Percentiles rank a stretch among this genome's conserved stretches.
phyloP scores from a whole-genome alignment of 2,113 vertebrate species.

The Tretioscincus oriximinensis region DNA sequence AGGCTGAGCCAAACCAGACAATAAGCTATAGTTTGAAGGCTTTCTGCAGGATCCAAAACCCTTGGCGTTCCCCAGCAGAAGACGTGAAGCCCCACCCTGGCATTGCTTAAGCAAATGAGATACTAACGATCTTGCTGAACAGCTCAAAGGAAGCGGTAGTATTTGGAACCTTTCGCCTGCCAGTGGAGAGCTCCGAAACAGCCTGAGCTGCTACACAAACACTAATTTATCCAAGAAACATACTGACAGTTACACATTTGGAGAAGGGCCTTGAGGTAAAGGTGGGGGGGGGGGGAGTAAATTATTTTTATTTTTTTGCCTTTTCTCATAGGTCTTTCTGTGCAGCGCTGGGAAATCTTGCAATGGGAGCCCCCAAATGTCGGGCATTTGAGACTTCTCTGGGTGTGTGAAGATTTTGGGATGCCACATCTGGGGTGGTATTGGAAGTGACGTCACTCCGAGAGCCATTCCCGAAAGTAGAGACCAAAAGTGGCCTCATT shows the following conservation, averaged over 20 bases:
- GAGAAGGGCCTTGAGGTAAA: constrained; percentile 55
- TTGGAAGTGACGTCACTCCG: no score
- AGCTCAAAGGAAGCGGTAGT: not conserved
- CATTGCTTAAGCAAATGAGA: constrained; percentile 14
- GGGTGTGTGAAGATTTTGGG: no score
- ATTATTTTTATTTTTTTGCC: constrained; percentile 30
- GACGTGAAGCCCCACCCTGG: constrained; percentile 21
- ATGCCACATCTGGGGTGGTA: no score
- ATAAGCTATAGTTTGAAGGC: constrained; percentile 18
- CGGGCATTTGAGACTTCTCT: no score
- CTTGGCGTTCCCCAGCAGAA: constrained; percentile 5
- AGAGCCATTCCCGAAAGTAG: no score
- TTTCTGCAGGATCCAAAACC: constrained; percentile 22
- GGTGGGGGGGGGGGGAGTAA: constrained; percentile 5
- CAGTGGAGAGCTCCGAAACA: constrained; percentile 35
- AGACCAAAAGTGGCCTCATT: no score
- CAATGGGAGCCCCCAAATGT: no score
- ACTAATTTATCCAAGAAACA: constrained; percentile 64
- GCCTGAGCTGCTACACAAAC: constrained; percentile 47
- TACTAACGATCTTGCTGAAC: not conserved
- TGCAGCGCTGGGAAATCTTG: no score
- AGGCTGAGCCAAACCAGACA: not conserved
- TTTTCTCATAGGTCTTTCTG: no score
- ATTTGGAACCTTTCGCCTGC: constrained; percentile 7
- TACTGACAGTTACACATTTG: constrained; percentile 60